Conservation (phyloP, 2,888 invertebrate genomes). For the Cantharis rufa region DNA sequence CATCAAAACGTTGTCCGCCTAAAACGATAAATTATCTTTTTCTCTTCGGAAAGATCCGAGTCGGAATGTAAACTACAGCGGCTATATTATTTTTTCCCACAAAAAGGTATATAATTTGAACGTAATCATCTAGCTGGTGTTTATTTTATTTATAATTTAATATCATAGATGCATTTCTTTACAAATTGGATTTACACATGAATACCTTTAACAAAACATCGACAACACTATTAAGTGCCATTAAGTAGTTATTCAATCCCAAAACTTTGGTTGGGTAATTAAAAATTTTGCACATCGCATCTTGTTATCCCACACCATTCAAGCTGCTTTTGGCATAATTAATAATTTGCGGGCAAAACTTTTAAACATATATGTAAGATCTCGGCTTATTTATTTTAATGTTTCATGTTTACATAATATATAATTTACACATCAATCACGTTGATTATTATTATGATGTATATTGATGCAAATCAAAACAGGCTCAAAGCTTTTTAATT, state of each 20-base stretch:
- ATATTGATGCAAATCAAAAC: not conserved
- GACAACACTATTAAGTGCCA: conserved; percentile 11
- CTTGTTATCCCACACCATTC: not conserved
- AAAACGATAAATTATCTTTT: conserved; percentile 55
- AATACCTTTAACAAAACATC: conserved; percentile 21
- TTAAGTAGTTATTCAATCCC: not conserved
- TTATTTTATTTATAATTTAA: conserved; percentile 40
- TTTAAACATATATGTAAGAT: not conserved
- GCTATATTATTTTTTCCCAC: conserved; percentile 35
- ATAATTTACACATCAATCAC: not conserved
- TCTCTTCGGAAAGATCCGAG: conserved; percentile 36
- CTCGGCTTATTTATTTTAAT: not conserved
- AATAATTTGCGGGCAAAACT: not conserved
- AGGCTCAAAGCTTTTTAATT: not conserved
- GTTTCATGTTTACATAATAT: not conserved
- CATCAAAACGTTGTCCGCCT: conserved; percentile 57
- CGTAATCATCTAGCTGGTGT: conserved; percentile 36
- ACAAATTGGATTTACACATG: conserved; percentile 28
- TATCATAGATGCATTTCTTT: conserved; percentile 32
- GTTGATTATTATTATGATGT: not conserved
- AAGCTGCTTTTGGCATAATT: not conserved
- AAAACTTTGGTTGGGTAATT: not conserved
- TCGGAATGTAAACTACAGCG: conserved; percentile 36
- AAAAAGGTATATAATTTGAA: conserved; percentile 36
- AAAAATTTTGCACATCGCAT: not conserved